phyloP scores from a whole-genome alignment of 2,888 invertebrate genomes.

The Heliothis peltigera region DNA sequence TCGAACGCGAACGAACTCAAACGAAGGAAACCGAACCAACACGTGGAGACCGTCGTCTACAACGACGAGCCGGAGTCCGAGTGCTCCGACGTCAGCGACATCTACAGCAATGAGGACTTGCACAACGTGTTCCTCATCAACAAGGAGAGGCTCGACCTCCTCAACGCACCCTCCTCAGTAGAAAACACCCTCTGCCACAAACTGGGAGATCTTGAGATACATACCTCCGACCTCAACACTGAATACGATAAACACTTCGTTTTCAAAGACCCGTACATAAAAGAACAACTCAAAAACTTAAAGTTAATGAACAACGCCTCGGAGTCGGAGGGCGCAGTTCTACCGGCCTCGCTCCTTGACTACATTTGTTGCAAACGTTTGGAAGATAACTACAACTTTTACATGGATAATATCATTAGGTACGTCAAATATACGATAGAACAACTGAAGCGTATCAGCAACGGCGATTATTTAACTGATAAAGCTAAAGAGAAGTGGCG shows the following conservation, averaged over 20 bases:
- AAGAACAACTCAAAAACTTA: constrained; percentile 73
- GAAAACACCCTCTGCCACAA: constrained; percentile 80
- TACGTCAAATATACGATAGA: constrained; percentile 84
- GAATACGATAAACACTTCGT: constrained; percentile 73
- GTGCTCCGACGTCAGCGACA: constrained; percentile 76
- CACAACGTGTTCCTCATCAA: constrained; percentile 73
- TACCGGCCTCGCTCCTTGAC: constrained; percentile 80
- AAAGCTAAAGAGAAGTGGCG: constrained; percentile 84
- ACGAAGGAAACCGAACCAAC: constrained; percentile 74
- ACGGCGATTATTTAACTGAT: constrained; percentile 85
- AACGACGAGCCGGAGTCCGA: constrained; percentile 79
- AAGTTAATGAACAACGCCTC: constrained; percentile 65
- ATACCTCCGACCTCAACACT: constrained; percentile 64
- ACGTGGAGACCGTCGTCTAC: constrained; percentile 81
- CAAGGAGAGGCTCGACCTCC: constrained; percentile 77
- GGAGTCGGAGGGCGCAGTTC: constrained; percentile 64
- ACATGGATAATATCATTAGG: constrained; percentile 84
- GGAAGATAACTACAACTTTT: constrained; percentile 82
- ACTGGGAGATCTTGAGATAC: constrained; percentile 74
- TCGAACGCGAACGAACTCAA: constrained; percentile 65
- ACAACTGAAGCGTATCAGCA: constrained; percentile 85
- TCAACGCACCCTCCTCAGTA: constrained; percentile 70
- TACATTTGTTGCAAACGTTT: constrained; percentile 81
- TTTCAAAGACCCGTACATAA: constrained; percentile 75
- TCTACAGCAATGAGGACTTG: constrained; percentile 75